Conservation (phyloP, 2,888 invertebrate species). For the Julus scandinavius region DNA sequence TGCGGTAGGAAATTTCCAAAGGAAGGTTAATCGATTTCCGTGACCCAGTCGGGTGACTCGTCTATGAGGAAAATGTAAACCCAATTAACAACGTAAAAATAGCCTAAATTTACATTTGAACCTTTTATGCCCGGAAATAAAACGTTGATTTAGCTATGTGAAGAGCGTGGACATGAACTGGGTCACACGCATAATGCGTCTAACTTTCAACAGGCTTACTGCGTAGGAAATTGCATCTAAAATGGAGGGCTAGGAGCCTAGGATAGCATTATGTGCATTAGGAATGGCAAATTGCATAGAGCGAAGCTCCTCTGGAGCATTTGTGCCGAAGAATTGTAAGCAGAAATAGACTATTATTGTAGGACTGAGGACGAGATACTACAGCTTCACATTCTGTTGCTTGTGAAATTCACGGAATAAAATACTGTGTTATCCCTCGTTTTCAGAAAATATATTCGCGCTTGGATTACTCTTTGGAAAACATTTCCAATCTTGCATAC, state of each 20-base stretch:
- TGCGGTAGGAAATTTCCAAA: background rate
- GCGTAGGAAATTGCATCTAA: background rate
- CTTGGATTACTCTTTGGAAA: background rate
- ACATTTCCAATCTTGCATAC: background rate
- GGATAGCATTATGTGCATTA: background rate
- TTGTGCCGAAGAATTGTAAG: background rate
- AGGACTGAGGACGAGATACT: background rate
- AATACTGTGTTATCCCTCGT: background rate
- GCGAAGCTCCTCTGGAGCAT: background rate
- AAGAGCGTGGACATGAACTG: slow-evolving; percentile 37
- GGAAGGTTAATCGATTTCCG: slow-evolving; percentile 5
- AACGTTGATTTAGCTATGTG: background rate
- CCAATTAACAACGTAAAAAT: slow-evolving; percentile 18
- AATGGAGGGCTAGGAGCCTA: background rate
- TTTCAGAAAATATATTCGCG: background rate
- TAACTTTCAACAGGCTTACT: slow-evolving; percentile 15
- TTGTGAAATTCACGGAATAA: background rate
- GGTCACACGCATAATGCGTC: background rate
- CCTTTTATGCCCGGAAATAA: slow-evolving; percentile 8
- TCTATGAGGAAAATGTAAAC: background rate
- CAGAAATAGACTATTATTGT: background rate
- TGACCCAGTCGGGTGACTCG: background rate
- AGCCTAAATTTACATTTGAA: slow-evolving; percentile 15
- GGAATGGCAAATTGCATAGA: background rate
- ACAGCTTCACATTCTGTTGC: background rate